These are phyloP conservation scores for Eunapius fragilis DNA, from an alignment of 37 sponge, comb jelly and placozoan genomes.

Conservation along the genomic window DNA sequence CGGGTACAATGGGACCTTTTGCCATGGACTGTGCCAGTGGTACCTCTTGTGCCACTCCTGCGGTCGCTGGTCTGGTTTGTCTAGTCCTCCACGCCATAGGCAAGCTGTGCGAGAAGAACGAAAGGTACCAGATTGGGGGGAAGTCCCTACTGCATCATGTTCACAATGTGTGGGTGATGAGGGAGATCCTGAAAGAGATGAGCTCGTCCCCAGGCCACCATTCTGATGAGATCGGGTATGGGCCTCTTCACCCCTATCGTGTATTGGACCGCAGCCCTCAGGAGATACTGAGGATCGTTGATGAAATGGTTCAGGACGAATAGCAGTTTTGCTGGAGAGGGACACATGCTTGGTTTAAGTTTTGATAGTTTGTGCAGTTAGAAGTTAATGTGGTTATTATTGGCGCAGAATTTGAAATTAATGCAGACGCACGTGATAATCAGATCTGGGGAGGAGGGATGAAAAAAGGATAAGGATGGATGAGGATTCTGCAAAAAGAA, in stretches of 20 bases:
- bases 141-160: conserved; percentile 7
- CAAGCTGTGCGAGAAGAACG: neutral
- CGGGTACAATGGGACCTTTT: conserved; percentile 28
- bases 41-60: conserved; percentile 64
- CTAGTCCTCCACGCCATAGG: conserved; percentile 26
- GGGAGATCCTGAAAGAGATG: conserved; percentile 60
- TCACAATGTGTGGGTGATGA: conserved; percentile 54
- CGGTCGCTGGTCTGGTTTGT: conserved; percentile 57
- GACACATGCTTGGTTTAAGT: no score
- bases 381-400: no score
- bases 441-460: neutral
- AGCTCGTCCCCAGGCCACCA: conserved; percentile 46
- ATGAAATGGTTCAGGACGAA: conserved; percentile 49
- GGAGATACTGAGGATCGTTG: conserved; percentile 45
- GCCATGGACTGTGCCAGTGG: conserved; percentile 56
- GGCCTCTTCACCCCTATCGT: conserved; percentile 30
- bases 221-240: conserved; percentile 56
- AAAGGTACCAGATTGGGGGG: conserved; percentile 16
- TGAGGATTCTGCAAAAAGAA: neutral
- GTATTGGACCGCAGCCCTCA: conserved; percentile 33
- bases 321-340: neutral
- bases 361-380: no score
- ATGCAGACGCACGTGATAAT: neutral
- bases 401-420: no score
- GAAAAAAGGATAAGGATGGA: neutral